Conservation (phyloP, 2,113 vertebrate species). For the Proterorhinus semilunaris region DNA sequence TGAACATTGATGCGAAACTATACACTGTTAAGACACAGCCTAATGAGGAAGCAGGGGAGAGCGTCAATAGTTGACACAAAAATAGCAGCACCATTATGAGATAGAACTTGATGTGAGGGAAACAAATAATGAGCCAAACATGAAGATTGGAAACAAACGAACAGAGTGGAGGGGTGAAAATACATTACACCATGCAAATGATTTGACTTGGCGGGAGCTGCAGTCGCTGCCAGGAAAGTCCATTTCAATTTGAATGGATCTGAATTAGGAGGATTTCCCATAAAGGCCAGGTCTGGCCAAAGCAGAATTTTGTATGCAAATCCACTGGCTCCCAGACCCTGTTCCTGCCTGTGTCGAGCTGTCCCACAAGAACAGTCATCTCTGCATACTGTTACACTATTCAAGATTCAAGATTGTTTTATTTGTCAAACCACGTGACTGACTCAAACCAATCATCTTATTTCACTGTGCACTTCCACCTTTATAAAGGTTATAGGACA, state of each 20-base stretch:
- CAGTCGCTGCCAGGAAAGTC: constrained; percentile 73
- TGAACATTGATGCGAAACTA: constrained; percentile 45
- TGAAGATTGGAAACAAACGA: constrained; percentile 61
- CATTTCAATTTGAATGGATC: constrained; percentile 78
- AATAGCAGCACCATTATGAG: constrained; percentile 69
- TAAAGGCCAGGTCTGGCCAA: constrained; percentile 71
- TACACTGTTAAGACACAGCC: constrained; percentile 56
- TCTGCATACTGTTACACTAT: no score
- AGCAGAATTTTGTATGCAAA: constrained; percentile 74
- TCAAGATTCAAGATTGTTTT: no score
- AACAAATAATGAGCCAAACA: constrained; percentile 66
- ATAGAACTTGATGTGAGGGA: constrained; percentile 53
- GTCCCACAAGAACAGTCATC: no score
- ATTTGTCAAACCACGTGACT: no score
- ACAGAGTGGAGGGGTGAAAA: constrained; percentile 38
- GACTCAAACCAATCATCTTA: background rate
- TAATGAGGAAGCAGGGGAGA: constrained; percentile 69
- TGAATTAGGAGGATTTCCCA: constrained; percentile 79
- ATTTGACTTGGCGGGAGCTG: constrained; percentile 68
- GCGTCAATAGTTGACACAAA: constrained; percentile 65
- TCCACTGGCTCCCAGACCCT: constrained; percentile 60
- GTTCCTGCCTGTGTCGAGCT: constrained; percentile 58
- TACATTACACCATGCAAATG: constrained; percentile 73
- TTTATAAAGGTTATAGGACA: constrained; percentile 12
- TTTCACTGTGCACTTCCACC: constrained; percentile 8